Base-by-base conservation (phyloP, 2,113 vertebrate genomes). In the Pachypanchax playfairii region DNA sequence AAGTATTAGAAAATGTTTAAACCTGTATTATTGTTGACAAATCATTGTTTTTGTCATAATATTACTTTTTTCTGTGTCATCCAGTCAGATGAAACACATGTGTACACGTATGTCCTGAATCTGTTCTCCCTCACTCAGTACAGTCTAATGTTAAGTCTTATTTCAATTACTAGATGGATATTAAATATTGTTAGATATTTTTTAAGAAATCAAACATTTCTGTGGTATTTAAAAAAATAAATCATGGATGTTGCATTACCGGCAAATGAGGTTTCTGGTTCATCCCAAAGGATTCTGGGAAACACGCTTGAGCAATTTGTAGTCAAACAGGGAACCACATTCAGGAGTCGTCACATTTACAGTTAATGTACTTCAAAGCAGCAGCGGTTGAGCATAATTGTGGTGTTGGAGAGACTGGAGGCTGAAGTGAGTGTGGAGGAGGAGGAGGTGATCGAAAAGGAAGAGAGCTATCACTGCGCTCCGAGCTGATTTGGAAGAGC, bases 311-410 rank as follows among this genome's bases (percentile, higher is more conserved):
- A 60, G 57, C 51, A 60, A 81, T 80, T 75, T 17, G 71, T 47
- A 65, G 66, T 75, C 81, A 82, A 86, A 79, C 67, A 56, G 11
- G 12, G 42, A 46, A 70, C 63, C 39, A 75, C 48, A 65, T 69
- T 77, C 71, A 41, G 76, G 71, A 72, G 77, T 52, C 71, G 71
- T 82, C 65, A 74, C 78, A 61, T 69, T 73, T 47, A 22, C 44
- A 55, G 65, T 73, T 83, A 83, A 69, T 78, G 76, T 69, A 43
- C 84, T 82, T 84, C 79, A 87, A 77, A 85, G 76, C 55, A 50
- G 47, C 69, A 80, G 77, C 77, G 78, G 60, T 70, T 69, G 64
- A 73, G 82, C 85, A 72, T 78, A 77, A 86, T 73, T 69, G 42
- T 44, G 25, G 61, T 33, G 43, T 64, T 53, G 47, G 52, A 56